A percentile compares a stretch with the other conserved stretches of the same genome.
These are phyloP conservation scores for Alethe castanea DNA, from an alignment of 2,113 vertebrate genomes.

Conservation along the genomic window DNA sequence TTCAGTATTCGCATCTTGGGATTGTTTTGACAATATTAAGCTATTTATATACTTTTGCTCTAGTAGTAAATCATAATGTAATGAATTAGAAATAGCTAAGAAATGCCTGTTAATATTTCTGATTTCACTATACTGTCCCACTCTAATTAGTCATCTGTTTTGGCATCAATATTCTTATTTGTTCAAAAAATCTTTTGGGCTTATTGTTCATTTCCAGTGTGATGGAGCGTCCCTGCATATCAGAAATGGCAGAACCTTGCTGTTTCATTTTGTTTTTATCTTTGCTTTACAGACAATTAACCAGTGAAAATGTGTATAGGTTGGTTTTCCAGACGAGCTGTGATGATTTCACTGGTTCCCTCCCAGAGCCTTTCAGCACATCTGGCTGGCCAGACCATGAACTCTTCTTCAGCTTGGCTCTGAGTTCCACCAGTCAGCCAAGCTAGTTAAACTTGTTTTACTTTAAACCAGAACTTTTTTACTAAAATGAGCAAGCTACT, in stretches of 20 bases:
- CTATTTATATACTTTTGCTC: background rate
- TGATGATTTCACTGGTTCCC: background rate
- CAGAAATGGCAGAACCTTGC: background rate
- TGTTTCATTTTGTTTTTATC: background rate
- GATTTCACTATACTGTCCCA: background rate
- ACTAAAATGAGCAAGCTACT: background rate
- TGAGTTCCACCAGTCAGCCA: background rate
- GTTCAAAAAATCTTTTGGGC: background rate
- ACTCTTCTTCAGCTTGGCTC: background rate
- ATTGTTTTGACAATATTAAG: background rate
- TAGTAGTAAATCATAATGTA: background rate
- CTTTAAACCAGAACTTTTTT: background rate
- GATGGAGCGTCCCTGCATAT: background rate
- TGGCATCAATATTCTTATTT: background rate
- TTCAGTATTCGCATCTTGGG: background rate
- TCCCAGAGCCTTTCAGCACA: background rate
- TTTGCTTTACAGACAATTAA: background rate
- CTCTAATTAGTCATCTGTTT: background rate
- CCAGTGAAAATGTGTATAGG: background rate
- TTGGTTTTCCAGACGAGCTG: background rate
- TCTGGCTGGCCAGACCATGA: background rate
- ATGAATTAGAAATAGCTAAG: background rate
- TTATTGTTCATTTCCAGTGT: background rate
- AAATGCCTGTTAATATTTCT: background rate
- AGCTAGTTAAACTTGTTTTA: background rate